Evolutionary conservation across 2,888 invertebrate species (phyloP).

Genomic region (Tryphoninae sp.): DNA sequence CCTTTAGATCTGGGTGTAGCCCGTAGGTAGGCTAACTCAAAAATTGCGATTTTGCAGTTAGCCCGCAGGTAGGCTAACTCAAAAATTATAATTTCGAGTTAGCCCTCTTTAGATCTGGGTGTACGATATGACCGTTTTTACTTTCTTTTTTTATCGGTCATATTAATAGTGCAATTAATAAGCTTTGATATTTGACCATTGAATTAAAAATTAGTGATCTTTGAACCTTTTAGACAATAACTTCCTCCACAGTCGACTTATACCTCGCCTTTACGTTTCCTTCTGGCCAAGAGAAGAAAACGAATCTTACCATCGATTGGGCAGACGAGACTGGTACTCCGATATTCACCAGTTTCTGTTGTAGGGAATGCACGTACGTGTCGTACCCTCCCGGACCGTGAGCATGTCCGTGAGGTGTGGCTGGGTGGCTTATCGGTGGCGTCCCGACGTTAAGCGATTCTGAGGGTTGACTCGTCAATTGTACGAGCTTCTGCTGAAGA

Average conservation of each 20-base stretch:
- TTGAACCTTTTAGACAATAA: no score
- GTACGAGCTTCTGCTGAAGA: slow-evolving; percentile 84
- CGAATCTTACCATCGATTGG: slow-evolving; percentile 71
- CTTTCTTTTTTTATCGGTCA: not conserved
- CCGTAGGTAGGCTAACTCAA: no score
- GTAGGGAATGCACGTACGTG: slow-evolving; percentile 87
- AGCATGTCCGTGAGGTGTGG: slow-evolving; percentile 86
- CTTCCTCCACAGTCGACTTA: not conserved
- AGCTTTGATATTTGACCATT: not conserved
- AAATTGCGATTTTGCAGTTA: no score
- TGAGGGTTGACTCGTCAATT: slow-evolving; percentile 82
- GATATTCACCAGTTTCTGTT: slow-evolving; percentile 85
- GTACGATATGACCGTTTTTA: no score
- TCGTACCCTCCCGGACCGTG: slow-evolving; percentile 82
- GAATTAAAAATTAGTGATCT: not conserved
- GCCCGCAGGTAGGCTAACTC: no score
- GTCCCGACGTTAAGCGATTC: slow-evolving; percentile 79
- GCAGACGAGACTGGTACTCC: slow-evolving; percentile 73
- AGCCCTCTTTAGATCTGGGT: no score
- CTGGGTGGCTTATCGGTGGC: slow-evolving; percentile 83
- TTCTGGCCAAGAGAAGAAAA: not conserved
- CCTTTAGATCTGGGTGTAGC: no score
- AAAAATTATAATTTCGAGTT: no score
- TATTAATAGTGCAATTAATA: no score
- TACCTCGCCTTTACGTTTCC: not conserved